Conservation (phyloP, 1,140 invertebrate genomes). For the Lithobius niger region DNA sequence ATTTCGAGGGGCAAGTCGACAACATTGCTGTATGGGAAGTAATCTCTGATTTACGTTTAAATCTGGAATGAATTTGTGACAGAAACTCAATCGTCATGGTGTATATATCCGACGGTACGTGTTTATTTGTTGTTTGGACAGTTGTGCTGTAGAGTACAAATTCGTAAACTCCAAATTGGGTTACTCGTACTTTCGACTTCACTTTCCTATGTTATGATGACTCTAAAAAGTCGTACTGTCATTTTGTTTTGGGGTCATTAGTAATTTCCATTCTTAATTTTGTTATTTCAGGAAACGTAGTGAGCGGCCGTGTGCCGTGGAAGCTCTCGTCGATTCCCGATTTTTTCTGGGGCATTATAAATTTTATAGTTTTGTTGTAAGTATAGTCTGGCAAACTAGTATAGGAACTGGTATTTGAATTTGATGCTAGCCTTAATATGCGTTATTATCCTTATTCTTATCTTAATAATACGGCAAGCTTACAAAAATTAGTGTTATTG, state of each 20-base stretch:
- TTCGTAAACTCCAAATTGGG: background rate
- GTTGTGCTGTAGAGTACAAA: background rate
- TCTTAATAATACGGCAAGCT: background rate
- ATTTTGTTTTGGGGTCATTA: background rate
- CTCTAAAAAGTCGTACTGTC: background rate
- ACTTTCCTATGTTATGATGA: background rate
- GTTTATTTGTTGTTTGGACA: background rate
- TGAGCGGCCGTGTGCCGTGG: background rate
- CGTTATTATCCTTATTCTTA: background rate
- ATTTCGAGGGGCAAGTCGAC: too few species aligned
- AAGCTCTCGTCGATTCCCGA: background rate
- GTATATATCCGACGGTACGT: background rate
- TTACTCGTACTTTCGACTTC: background rate
- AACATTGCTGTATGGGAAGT: too few species aligned
- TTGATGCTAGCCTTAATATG: background rate
- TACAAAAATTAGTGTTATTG: background rate
- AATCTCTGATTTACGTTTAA: too few species aligned
- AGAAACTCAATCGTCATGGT: too few species aligned
- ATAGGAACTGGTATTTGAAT: background rate
- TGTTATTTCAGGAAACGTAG: background rate
- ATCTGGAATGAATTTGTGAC: too few species aligned
- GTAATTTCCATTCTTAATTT: background rate
- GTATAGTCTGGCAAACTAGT: background rate
- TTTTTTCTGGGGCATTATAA: background rate
- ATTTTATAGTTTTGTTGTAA: background rate